Base-by-base conservation (phyloP, 2,113 vertebrate species). In the Corydoras sp. region DNA sequence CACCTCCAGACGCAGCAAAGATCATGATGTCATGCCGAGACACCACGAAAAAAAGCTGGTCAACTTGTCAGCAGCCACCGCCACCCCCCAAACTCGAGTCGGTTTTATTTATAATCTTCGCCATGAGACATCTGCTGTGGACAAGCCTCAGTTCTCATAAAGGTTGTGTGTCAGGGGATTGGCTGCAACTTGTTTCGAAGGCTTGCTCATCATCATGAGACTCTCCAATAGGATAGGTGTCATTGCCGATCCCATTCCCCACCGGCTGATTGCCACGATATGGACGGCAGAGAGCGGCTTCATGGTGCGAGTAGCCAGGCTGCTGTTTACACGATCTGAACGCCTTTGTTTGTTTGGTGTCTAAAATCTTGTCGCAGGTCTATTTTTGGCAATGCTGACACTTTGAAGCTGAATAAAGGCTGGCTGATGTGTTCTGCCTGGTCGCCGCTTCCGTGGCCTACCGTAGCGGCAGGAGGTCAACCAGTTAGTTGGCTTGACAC, bases 101-200 rank as follows among this genome's bases (percentile, higher is more conserved):
- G 80, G 81, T 83, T 89, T 88, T 88, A 89, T 89, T 88, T 89
- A 88, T 86, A 83, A 87, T 84, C 77, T 73, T 74, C 80, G 86
- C 88, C 86, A 88, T 71, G 35, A 88, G 87, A 89, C 89, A 89
- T 89, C 88, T 90, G 89, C 88, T 89, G 84, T 83, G 83, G 85
- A 82, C 80, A 69, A 73, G 82, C 58, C 81, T 84, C 75, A 68
- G 82, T 86, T 70, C 86, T 82, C 80, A 78, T 83, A 85, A 83
- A 88, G 84, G 83, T 83, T 43, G 35, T 87, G 83, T 80, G 77
- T 88, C 86, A 87, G 79, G 58, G 65, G 76, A 76, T 83, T 74
- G 31, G n/a, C 64, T 58, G 35, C 68, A 58, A 80, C 77, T 63
- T 69, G 62, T 66, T 63, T 72, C 64, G 18, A 24, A 24, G 2